Percentiles rank a stretch among this genome's conserved stretches.
Evolutionary conservation across 2,113 vertebrate genomes (phyloP).

Genomic region (Lutjanus erythropterus): DNA sequence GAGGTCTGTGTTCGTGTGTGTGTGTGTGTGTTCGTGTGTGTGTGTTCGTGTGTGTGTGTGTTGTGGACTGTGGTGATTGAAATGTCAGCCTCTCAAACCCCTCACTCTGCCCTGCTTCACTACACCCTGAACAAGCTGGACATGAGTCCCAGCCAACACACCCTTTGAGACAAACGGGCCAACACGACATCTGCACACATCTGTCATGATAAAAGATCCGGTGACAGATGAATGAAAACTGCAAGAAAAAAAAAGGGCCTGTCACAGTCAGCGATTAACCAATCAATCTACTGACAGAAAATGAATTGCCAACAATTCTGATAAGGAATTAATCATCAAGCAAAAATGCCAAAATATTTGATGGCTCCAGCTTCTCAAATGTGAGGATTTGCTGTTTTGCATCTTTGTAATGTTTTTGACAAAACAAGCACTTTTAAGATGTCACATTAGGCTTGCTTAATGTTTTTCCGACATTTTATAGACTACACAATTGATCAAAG

Average conservation of each 20-base stretch:
- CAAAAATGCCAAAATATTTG: background rate
- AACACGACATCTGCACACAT: background rate
- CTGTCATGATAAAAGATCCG: background rate
- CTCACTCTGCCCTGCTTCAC: slow-evolving; percentile 45
- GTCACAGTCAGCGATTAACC: background rate
- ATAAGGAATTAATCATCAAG: background rate
- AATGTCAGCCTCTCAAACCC: slow-evolving; percentile 68
- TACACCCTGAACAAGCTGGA: slow-evolving; percentile 42
- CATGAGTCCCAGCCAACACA: slow-evolving; percentile 16
- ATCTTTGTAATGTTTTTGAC: background rate
- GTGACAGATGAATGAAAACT: background rate
- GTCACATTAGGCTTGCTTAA: background rate
- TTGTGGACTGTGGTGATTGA: slow-evolving; percentile 68
- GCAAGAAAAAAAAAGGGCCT: background rate
- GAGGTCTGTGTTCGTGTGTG: slow-evolving; percentile 43
- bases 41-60: slow-evolving; percentile 8
- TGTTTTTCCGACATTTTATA: background rate
- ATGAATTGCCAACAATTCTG: background rate
- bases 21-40: slow-evolving; percentile 3
- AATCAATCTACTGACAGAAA: background rate
- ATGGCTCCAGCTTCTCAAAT: background rate
- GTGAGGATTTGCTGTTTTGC: background rate
- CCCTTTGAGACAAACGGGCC: background rate
- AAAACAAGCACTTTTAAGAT: background rate
- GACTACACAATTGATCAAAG: background rate